Evolutionary conservation across 2,113 vertebrate genomes (phyloP), one percentile per base, ranked within the genome.

Genomic region (Tichodroma muraria): DNA sequence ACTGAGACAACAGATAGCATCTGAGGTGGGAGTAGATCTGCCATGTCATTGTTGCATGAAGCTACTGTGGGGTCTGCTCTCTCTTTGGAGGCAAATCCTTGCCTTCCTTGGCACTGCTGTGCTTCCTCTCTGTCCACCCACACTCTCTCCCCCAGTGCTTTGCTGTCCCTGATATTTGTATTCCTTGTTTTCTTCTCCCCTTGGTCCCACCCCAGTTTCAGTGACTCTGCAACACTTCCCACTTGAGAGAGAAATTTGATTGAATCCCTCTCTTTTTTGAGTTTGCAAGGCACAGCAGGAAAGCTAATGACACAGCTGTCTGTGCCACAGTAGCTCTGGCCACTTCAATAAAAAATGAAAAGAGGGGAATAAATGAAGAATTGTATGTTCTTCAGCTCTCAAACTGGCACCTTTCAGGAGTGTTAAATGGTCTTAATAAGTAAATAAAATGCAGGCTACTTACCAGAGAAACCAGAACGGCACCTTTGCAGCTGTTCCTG

Each of bases 381-480:
- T 17, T 63, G n/a, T 42, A 37, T 57, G 56, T n/a, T 88, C 42
- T 54, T 27, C 49, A 60, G 73, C 53, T 89, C 61, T 81, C 40
- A 61, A 53, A 71, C 13, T 27, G 33, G 63, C 75, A 85, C 35
- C 57, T 93, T 73, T 89, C 70, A 77, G 54, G 65, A 89, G 33
- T 27, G 31, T 42, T 90, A 86, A 95, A 80, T 88, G 13, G 37
- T 72, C 76, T 85, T 80, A 91, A 80, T 71, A 91, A 80, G 63
- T 76, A 96, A 91, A 95, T 84, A 80, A 92, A 94, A 88, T 80
- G 83, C 70, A 80, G 61, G 57, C 60, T 90, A 82, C 85, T 91
- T 95, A 88, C 60, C 75, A 92, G 60, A 72, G 72, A 93, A 88
- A 81, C 72, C 68, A 91, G 66, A 85, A 54, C 0, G 23, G 49